Evolutionary conservation across 2,888 invertebrate genomes (phyloP).

Genomic region (Altica lythri): DNA sequence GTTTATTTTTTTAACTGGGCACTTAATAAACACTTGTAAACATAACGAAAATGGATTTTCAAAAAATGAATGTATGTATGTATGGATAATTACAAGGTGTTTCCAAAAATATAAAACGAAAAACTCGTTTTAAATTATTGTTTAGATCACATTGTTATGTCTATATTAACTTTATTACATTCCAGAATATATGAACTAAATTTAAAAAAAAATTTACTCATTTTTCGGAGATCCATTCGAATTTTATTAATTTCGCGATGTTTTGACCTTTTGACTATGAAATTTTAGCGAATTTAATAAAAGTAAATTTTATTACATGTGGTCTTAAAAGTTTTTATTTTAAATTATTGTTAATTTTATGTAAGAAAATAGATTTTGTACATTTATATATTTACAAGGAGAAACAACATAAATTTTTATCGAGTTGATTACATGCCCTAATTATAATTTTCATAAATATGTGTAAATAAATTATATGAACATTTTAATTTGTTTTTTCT

Average conservation of each 20-base stretch:
- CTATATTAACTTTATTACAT: too few species aligned
- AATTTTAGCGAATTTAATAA: constrained; percentile 11
- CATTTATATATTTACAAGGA: constrained; percentile 42
- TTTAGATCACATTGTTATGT: too few species aligned
- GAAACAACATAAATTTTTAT: constrained; percentile 31
- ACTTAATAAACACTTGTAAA: constrained; percentile 20
- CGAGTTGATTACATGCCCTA: constrained; percentile 27
- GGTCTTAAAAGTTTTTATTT: constrained; percentile 5
- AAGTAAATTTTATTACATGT: not conserved
- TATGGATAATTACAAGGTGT: too few species aligned
- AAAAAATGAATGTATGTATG: constrained; percentile 18
- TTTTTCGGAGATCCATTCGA: not conserved
- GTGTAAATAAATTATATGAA: constrained; percentile 38
- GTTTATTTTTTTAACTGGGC: constrained; percentile 33
- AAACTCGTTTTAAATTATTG: too few species aligned
- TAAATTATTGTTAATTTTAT: constrained; percentile 31
- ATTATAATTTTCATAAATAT: constrained; percentile 35
- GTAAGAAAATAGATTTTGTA: constrained; percentile 41
- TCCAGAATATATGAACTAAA: not conserved
- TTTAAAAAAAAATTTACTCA: not conserved
- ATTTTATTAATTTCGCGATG: constrained; percentile 6
- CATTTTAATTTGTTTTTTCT: constrained; percentile 25
- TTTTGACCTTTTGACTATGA: too few species aligned
- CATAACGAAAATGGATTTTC: constrained; percentile 8
- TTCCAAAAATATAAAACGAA: too few species aligned